Conservation (phyloP, 2,113 vertebrate species). For the Passer domesticus region DNA sequence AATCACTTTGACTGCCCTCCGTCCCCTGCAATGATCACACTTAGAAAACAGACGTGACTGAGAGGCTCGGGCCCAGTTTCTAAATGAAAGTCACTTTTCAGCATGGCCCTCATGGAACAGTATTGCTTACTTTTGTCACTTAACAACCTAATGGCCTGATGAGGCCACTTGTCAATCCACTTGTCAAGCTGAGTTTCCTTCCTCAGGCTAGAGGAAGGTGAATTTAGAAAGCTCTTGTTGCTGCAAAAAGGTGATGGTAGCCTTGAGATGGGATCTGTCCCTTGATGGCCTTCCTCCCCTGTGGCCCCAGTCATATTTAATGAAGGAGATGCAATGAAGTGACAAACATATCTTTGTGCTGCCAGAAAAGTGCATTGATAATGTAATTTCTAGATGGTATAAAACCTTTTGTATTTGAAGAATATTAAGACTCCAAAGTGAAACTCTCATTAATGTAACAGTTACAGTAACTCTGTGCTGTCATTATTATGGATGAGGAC, state of each 20-base stretch:
- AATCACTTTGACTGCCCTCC: slow-evolving; percentile 34
- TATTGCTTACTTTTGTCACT: background rate
- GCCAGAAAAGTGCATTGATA: background rate
- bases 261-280: background rate
- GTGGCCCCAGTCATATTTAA: background rate
- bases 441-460: background rate
- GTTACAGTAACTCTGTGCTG: background rate
- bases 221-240: background rate
- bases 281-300: background rate
- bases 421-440: background rate
- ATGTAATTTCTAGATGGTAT: background rate
- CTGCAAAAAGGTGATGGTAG: background rate
- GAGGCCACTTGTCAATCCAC: background rate
- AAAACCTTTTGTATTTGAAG: background rate
- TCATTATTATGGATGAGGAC: background rate
- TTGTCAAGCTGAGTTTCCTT: background rate
- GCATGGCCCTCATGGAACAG: background rate
- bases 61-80: background rate
- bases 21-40: background rate
- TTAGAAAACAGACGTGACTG: background rate
- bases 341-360: background rate
- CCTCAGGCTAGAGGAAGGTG: background rate
- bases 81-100: slow-evolving; percentile 28
- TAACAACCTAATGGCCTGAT: background rate
- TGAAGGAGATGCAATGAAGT: background rate